Percentiles rank a stretch among this genome's conserved stretches.
Conservation (phyloP, 2,888 invertebrate genomes). For the Cacoxenus indagator region DNA sequence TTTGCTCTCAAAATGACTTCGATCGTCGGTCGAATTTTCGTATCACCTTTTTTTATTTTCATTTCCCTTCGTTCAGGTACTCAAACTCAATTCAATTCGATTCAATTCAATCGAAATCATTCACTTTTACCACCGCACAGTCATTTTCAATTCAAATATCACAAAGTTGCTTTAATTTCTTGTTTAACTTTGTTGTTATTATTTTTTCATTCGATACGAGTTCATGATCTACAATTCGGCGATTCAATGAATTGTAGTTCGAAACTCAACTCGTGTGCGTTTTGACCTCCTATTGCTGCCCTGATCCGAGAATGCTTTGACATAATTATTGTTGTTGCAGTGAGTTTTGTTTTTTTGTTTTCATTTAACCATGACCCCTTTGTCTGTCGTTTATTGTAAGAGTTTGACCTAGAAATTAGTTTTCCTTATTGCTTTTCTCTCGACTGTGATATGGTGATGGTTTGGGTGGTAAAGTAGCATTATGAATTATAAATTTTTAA, state of each 20-base stretch:
- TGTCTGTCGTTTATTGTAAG: background rate
- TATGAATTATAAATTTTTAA: no score
- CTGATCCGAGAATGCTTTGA: slow-evolving; percentile 1
- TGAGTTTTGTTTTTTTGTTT: background rate
- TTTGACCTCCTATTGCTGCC: background rate
- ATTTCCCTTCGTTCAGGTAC: background rate
- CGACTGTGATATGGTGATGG: background rate
- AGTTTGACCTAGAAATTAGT: slow-evolving; percentile 11
- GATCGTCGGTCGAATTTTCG: background rate
- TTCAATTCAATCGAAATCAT: background rate
- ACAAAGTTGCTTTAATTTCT: slow-evolving; percentile 10
- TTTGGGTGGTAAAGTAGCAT: no score
- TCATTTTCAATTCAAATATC: slow-evolving; percentile 12
- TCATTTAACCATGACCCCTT: slow-evolving; percentile 16
- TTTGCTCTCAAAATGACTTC: background rate
- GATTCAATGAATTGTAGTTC: background rate
- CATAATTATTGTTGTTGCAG: slow-evolving; percentile 17
- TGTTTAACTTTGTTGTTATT: background rate
- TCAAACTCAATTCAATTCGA: background rate
- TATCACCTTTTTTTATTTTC: background rate
- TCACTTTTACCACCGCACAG: slow-evolving; percentile 5
- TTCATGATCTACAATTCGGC: background rate
- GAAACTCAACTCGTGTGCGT: background rate
- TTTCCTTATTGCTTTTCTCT: background rate
- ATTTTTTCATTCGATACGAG: background rate